Conservation (phyloP, 2,797 vertebrate species). For the Aplochiton taeniatus region DNA sequence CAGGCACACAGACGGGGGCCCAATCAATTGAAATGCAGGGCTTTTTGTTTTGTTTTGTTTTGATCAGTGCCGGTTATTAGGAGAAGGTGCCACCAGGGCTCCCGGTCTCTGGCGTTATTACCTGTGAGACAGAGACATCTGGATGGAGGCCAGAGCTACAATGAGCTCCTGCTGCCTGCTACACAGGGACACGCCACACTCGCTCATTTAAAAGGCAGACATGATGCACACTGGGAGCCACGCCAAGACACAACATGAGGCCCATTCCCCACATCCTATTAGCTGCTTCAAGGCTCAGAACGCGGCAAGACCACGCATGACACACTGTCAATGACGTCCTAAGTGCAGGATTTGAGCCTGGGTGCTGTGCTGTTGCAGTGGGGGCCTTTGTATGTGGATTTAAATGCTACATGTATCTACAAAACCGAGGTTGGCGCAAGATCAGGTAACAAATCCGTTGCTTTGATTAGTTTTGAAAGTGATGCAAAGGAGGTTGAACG, state of each 20-base stretch:
- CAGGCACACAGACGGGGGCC: conserved; percentile 8
- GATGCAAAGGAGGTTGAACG: conserved; percentile 36
- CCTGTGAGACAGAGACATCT: conserved; percentile 31
- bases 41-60: conserved; percentile 54
- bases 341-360: too few species aligned
- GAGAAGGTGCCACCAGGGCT: conserved; percentile 40
- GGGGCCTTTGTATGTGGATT: conserved; percentile 9
- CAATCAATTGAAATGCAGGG: conserved; percentile 59
- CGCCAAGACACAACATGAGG: conserved; percentile 18
- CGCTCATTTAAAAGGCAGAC: conserved; percentile 17
- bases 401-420: neutral
- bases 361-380: too few species aligned
- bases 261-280: conserved; percentile 20
- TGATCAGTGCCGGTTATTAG: conserved; percentile 61
- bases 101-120: conserved; percentile 47
- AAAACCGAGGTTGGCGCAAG: conserved; percentile 9
- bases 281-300: conserved; percentile 28
- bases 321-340: too few species aligned
- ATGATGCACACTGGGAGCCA: conserved; percentile 22
- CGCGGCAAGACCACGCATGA: too few species aligned
- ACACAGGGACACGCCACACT: conserved; percentile 15
- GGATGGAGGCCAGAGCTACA: conserved; percentile 51
- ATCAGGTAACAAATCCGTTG: conserved; percentile 22
- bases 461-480: conserved; percentile 27
- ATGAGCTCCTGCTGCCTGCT: conserved; percentile 46